Percentiles rank a stretch among this genome's conserved stretches.
Evolutionary conservation across 2,888 invertebrate genomes (phyloP).

Genomic region (Chloromyia formosa): DNA sequence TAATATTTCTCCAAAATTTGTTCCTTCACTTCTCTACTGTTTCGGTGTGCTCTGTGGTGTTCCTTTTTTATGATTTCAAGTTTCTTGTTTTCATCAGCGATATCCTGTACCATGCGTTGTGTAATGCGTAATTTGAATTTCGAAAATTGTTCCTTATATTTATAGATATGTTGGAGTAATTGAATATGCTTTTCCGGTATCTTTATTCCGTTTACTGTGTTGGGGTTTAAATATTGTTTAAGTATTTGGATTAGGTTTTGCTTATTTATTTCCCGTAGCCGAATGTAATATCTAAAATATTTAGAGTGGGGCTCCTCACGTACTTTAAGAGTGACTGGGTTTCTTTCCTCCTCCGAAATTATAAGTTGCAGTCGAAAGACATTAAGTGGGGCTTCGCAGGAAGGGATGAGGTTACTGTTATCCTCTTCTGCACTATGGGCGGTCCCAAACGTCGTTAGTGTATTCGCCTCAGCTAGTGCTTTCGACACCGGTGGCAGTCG

Average conservation of each 20-base stretch:
- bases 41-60: conserved; percentile 31
- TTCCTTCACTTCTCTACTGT: conserved; percentile 27
- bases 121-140: too few species aligned
- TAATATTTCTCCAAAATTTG: conserved; percentile 36
- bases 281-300: conserved; percentile 7
- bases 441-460: neutral
- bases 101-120: conserved; percentile 34
- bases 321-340: neutral
- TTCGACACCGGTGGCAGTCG: neutral
- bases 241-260: conserved; percentile 1
- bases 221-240: conserved; percentile 23
- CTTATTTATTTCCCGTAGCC: neutral
- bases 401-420: conserved; percentile 14
- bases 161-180: conserved; percentile 19
- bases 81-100: conserved; percentile 17
- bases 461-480: neutral
- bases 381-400: conserved; percentile 26
- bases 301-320: conserved; percentile 32
- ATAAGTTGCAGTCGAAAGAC: conserved; percentile 24
- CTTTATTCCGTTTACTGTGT: conserved; percentile 27
- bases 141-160: neutral
- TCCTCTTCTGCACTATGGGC: conserved; percentile 24
- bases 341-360: neutral
- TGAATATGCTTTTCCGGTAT: conserved; percentile 27
- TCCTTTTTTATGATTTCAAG: conserved; percentile 35